Evolutionary conservation across 1,140 invertebrate genomes (phyloP).

Genomic region (Drosophila lacteicornis): DNA sequence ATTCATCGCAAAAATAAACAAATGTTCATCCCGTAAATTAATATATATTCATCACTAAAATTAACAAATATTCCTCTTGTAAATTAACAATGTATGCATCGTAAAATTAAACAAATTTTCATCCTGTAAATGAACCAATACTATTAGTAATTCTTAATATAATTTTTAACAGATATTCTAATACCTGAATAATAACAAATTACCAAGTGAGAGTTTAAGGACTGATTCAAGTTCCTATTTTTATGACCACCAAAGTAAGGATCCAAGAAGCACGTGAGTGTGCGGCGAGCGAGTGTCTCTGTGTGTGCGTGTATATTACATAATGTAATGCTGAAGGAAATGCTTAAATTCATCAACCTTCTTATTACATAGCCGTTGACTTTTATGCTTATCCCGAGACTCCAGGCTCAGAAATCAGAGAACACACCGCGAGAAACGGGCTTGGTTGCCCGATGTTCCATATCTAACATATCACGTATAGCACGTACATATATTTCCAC

Average conservation of each 20-base stretch:
- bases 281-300: conserved; percentile 4
- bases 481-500: conserved; percentile 13
- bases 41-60: too few relatives aligned
- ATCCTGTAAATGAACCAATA: neutral
- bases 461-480: conserved; percentile 8
- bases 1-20: too few relatives aligned
- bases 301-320: conserved; percentile 52
- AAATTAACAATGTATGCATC: too few relatives aligned
- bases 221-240: neutral
- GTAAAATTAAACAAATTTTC: too few relatives aligned
- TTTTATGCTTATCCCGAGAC: conserved; percentile 65
- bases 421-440: conserved; percentile 16
- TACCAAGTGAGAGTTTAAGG: too few relatives aligned
- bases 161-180: neutral
- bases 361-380: conserved; percentile 58
- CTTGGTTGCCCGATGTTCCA: neutral
- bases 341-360: conserved; percentile 76
- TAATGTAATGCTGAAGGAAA: conserved; percentile 65
- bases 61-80: too few relatives aligned
- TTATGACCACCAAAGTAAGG: neutral
- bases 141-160: neutral
- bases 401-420: conserved; percentile 15
- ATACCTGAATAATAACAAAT: neutral
- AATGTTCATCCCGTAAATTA: too few relatives aligned
- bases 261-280: conserved; percentile 25